phyloP scores from a whole-genome alignment of 30 jellyfish, hydroid and myxozoan species.

The Sanderia malayensis region DNA sequence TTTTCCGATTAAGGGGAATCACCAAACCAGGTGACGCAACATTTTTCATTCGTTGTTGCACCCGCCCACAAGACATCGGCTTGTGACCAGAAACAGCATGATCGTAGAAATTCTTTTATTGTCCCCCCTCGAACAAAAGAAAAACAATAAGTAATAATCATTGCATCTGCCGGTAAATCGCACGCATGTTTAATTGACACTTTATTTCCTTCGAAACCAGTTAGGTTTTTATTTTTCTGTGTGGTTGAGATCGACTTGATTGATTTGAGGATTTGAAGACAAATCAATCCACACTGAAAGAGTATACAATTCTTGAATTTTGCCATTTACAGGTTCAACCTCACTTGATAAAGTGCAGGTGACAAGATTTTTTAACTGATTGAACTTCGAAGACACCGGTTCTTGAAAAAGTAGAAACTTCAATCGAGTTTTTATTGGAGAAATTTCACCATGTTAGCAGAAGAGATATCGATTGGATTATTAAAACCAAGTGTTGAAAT shows the following conservation, averaged over 20 bases:
- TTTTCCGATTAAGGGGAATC: constrained; percentile 34
- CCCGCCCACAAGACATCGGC: constrained; percentile 50
- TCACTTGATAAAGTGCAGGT: not conserved
- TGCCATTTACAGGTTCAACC: constrained; percentile 4
- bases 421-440: not conserved
- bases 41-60: constrained; percentile 8
- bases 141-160: constrained; percentile 43
- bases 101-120: constrained; percentile 14
- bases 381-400: constrained; percentile 8
- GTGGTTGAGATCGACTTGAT: too few relatives aligned
- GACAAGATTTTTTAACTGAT: constrained; percentile 4
- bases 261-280: too few relatives aligned
- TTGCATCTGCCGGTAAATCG: constrained; percentile 77
- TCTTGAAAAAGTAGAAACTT: not conserved
- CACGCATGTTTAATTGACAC: constrained; percentile 65
- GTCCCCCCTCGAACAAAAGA: constrained; percentile 63
- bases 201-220: constrained; percentile 32
- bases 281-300: too few relatives aligned
- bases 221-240: too few relatives aligned
- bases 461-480: constrained; percentile 51
- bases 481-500: constrained; percentile 25
- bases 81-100: constrained; percentile 15
- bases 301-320: not conserved
- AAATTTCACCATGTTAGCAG: constrained; percentile 17
- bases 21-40: constrained; percentile 45